Evolutionary conservation across 2,888 invertebrate species (phyloP), one percentile per base, ranked within the genome.

Genomic region (Polymixis lichenea): DNA sequence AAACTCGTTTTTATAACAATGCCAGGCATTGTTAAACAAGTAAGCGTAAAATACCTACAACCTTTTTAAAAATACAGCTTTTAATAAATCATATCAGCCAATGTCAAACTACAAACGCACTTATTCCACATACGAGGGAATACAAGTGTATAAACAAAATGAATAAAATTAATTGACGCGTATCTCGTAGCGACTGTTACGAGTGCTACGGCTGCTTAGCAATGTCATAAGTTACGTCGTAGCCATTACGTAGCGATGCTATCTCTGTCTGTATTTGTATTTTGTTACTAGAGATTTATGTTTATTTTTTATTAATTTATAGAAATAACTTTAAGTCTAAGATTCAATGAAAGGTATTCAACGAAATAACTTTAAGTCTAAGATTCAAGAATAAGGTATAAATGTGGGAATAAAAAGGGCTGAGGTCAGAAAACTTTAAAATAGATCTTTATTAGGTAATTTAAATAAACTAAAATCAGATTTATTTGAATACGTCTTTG

Each of bases 171-270:
- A 80, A 80, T 78, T 66, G 60, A 60, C 65, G 58, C 60, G 28
- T 51, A 65, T 28, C 58, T 80, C 78, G 78, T 80, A 80, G 74
- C 53, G 38, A 43, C n/a, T 49, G 60, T 60, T 78, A 79, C 65
- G 65, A 78, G 65, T 66, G 81, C 74, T 78, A 78, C 80, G 74
- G n/a, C 28, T 55, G 78, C 80, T 66, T 78, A 80, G 78, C 74
- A 66, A 80, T 62, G 55, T 66, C 61, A 80, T 78, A 61, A 56
- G 55, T 75, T 80, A 78, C 75, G 81, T 49, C 62, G 78, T 78
- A 80, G 74, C 61, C 73, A 78, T 80, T 62, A 74, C 61, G 56
- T 67, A 43, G 66, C 28, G 49, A 49, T 73, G 51, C 56, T 58
- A 49, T 62, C 74, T 56, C 28, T 56, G 28, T 43, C 60, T 75